Evolutionary conservation across 2,888 invertebrate species (phyloP), one percentile per base, ranked within the genome.

Genomic region (Ypsolopha scabrella): DNA sequence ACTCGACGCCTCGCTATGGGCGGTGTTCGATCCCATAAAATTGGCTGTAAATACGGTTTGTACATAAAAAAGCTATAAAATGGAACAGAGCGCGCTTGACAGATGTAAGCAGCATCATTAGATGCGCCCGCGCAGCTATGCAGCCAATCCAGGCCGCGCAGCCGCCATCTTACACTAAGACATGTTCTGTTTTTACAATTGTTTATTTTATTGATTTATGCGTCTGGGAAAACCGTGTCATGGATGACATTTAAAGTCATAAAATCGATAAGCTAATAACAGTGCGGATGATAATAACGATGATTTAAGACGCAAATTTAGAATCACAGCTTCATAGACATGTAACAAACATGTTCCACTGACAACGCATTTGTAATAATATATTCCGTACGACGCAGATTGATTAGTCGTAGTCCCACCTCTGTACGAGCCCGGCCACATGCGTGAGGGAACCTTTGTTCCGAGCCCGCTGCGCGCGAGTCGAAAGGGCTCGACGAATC

Each of bases 401-500:
- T 51, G 51, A 51, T 51, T 39, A 33, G 33, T 14, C 33, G 33
- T 2, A 13, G 51, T 51, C 51, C 44, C 41, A 37, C 51, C 44
- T 49, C 14, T 8, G 43, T 8, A 39, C 11, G 24, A 24, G 34
- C 48, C 34, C 41, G 33, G 7, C 9, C 39, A 36, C 50, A 34
- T 41, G 38, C 9, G 39, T 14, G 48, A 51, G 46, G 51, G 46
- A 51, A 37, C 43, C 13, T 24, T 24, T 24, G 36, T 37, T 47
- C 36, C 2, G 39, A 13, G 35, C 34, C 39, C 39, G 43, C 64
- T 75, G 82, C 82, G 82, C 82, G 68, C 61, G 82, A 78, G 81
- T 80, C 75, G 80, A 79, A 41, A 37, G 52, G 41, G 35, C 80
- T 81, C 81, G 80, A 70, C 77, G 80, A 73, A 82, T 80, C 80